Conservation (phyloP, 2,113 vertebrate species). For the Recurvirostra avosetta region DNA sequence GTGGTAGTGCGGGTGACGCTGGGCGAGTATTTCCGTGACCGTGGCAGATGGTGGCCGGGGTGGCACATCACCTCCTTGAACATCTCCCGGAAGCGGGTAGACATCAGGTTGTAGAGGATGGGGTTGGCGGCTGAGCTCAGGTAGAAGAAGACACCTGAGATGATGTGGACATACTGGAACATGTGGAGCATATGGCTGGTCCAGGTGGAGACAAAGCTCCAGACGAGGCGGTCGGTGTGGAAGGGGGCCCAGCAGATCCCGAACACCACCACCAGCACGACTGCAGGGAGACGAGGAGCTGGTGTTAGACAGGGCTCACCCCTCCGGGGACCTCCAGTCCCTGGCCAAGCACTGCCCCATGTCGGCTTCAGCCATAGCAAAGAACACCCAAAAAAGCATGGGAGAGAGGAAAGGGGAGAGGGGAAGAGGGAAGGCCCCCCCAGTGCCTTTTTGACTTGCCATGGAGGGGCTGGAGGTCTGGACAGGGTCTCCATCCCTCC, state of each 20-base stretch:
- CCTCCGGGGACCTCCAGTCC: neutral
- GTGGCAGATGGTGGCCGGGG: neutral
- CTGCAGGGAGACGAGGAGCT: constrained; percentile 47
- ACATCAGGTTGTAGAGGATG: constrained; percentile 94
- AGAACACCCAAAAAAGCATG: neutral
- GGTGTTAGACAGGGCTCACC: neutral
- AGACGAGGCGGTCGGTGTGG: constrained; percentile 90
- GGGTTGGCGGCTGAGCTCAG: constrained; percentile 89
- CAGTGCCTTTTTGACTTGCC: neutral
- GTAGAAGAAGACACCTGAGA: constrained; percentile 92
- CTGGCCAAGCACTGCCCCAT: neutral
- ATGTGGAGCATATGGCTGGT: constrained; percentile 74
- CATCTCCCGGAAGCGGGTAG: constrained; percentile 90
- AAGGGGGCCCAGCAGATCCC: constrained; percentile 95
- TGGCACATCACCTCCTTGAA: constrained; percentile 88
- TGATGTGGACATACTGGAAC: constrained; percentile 84
- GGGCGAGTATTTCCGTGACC: constrained; percentile 60
- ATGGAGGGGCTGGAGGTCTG: neutral
- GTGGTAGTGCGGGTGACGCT: constrained; percentile 80
- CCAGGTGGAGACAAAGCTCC: constrained; percentile 86
- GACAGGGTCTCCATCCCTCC: neutral
- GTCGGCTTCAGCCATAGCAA: neutral
- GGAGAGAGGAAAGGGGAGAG: neutral
- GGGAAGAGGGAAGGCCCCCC: neutral
- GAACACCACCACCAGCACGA: constrained; percentile 90